Evolutionary conservation across 2,113 vertebrate species (phyloP), one percentile per base, ranked within the genome.

Genomic region (Mesitornis unicolor): DNA sequence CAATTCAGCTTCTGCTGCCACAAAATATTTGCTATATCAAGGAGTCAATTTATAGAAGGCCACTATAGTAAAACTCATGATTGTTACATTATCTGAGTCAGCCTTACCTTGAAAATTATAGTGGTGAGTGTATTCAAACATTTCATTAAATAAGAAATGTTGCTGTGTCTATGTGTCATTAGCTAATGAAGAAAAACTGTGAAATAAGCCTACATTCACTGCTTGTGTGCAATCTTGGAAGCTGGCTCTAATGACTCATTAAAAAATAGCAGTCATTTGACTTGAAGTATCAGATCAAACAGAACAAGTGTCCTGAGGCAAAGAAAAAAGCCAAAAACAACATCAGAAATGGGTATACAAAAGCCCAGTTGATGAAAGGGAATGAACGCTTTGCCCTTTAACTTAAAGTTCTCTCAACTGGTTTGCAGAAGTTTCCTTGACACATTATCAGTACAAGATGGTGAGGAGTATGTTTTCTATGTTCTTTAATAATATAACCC

Each of bases 281-380:
- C 29, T 35, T 24, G 29, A 69, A 81, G 38, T 29, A 26, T 18
- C 33, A 63, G 40, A 36, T 24, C 36, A 80, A 73, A 47, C 14
- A 67, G 13, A 84, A 25, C 10, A 60, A 45, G 33, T 3, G 1
- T 51, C 33, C n/a, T 0, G 0, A 35, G 28, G 9, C 12, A 28
- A 38, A 48, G 21, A 16, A 10, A 35, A 35, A 15, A 5, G 4
- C 33, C 19, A 51, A 25, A 48, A 48, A 48, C 47, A 11, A 47
- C 11, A 31, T 36, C 18, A 31, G 16, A 42, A 53, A 47, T 6
- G 7, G 20, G 10, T 20, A 10, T 11, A 21, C 4, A 20, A 61
- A n/a, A 40, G 6, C 0, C 1, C 36, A 40, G 11, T 0, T 38
- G 42, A n/a, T 33, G 57, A 12, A 75, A 35, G 22, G 26, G 8